These are phyloP conservation scores for Oreochromis mossambicus DNA, from an alignment of 2,797 vertebrate genomes.

Conservation along the genomic window DNA sequence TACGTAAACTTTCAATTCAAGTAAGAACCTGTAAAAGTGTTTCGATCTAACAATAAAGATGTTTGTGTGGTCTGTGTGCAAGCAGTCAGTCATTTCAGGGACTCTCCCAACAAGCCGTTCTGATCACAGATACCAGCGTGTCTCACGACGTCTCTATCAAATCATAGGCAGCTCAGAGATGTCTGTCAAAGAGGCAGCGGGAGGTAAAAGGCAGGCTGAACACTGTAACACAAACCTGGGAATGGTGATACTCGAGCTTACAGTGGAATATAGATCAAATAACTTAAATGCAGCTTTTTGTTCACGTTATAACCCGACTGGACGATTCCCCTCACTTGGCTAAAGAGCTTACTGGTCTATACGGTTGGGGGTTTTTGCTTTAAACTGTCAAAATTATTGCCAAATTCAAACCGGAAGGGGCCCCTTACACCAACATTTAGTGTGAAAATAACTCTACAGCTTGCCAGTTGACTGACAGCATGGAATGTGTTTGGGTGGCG, in stretches of 20 bases:
- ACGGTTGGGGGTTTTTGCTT: constrained; percentile 26
- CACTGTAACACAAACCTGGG: constrained; percentile 63
- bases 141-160: neutral
- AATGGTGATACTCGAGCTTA: constrained; percentile 44
- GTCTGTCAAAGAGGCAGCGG: constrained; percentile 51
- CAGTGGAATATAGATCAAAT: constrained; percentile 23
- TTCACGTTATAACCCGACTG: neutral
- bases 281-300: constrained; percentile 11
- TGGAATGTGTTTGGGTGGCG: constrained; percentile 61
- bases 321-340: constrained; percentile 19
- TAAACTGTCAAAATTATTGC: constrained; percentile 73
- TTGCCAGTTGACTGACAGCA: constrained; percentile 32
- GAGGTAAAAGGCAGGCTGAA: constrained; percentile 71
- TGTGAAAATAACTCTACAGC: constrained; percentile 19
- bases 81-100: neutral
- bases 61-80: neutral
- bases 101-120: constrained; percentile 30
- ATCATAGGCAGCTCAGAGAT: constrained; percentile 49
- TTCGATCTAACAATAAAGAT: neutral
- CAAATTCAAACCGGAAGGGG: constrained; percentile 61
- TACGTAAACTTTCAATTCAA: neutral
- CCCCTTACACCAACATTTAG: constrained; percentile 36
- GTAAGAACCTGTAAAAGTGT: neutral
- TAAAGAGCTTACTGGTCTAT: constrained; percentile 7
- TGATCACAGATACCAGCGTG: constrained; percentile 1